Evolutionary conservation across 2,888 invertebrate species (phyloP), one percentile per base, ranked within the genome.

Genomic region (Odontocerum albicorne): DNA sequence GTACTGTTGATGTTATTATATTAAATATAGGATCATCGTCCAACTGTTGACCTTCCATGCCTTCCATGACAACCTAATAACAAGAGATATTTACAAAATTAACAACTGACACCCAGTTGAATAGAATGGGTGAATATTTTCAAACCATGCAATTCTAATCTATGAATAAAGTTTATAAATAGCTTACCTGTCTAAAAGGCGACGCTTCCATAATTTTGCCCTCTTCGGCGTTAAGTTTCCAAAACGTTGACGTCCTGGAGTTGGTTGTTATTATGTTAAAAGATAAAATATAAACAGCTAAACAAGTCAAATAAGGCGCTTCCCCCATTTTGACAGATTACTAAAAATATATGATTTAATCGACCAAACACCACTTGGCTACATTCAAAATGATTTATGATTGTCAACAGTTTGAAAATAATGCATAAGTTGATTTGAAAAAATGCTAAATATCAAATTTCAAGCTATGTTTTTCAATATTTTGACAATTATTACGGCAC

Each of bases 221-320:
- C 68, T 85, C 86, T 65, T 90, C 88, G 45, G 81, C 75, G 70
- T 86, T 90, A 57, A 93, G 74, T 73, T 87, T 86, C 92, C 92
- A 93, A 68, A 90, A 79, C 65, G 86, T 87, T 49, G 91, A 90
- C 13, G 90, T 89, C 64, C 89, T 82, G 31, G 92, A 90, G 74
- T 91, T 92, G 62, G 86, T 89, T 54, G 72, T 71, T 65, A 87
- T 80, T 66, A 87, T 82, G 74, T 87, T 84, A 68, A 87, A 82
- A 63, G 85, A 85, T 70, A 88, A 80, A 68, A 87, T 79, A 70
- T 87, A 87, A 66, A 87, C 72, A 67, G 84, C 79, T 72, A 86
- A 79, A 75, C 82, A 82, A 67, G 76, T 77, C 68, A 82, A 70
- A 71, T 80, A 79, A 68, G 80, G 78, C 64, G 76, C 75, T 65